A percentile compares a stretch with the other conserved stretches of the same genome.
Conservation (phyloP, 1,140 invertebrate species). For the Drosophila rhopaloa region DNA sequence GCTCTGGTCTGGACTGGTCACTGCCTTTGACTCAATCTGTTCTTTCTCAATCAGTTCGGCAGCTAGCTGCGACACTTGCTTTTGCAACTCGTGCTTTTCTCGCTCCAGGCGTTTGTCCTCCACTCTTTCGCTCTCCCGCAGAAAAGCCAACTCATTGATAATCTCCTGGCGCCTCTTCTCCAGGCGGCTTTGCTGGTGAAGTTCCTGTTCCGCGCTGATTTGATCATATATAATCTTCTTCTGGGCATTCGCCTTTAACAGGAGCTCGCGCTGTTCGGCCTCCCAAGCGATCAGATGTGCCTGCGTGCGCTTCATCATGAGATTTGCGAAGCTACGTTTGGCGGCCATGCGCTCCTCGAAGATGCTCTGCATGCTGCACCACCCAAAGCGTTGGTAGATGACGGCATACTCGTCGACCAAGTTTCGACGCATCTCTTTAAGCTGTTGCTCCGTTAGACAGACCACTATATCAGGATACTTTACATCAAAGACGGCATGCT, state of each 20-base stretch:
- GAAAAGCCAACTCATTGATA: conserved; percentile 43
- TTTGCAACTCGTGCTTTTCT: conserved; percentile 19
- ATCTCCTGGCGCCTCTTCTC: conserved; percentile 53
- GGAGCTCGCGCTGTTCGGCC: conserved; percentile 17
- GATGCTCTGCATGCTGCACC: conserved; percentile 50
- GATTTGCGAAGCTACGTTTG: conserved; percentile 44
- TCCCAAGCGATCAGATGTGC: conserved; percentile 62
- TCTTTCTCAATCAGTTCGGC: neutral
- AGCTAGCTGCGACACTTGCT: conserved; percentile 13
- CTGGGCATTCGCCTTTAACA: conserved; percentile 30
- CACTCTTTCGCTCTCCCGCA: conserved; percentile 42
- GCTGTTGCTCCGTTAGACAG: conserved; percentile 62
- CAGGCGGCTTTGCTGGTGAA: conserved; percentile 52
- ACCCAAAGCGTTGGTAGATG: conserved; percentile 26
- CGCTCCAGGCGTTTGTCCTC: conserved; percentile 46
- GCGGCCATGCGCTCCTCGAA: conserved; percentile 40
- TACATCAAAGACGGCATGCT: conserved; percentile 71
- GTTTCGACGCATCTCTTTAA: conserved; percentile 41
- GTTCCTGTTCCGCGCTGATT: conserved; percentile 49
- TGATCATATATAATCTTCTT: conserved; percentile 51
- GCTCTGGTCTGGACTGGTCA: conserved; percentile 48
- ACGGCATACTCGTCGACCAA: conserved; percentile 34
- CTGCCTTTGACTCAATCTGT: neutral
- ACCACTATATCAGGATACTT: conserved; percentile 60
- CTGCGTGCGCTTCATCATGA: conserved; percentile 47